Evolutionary conservation across 2,888 invertebrate genomes (phyloP).

Genomic region (Cabera pusaria): DNA sequence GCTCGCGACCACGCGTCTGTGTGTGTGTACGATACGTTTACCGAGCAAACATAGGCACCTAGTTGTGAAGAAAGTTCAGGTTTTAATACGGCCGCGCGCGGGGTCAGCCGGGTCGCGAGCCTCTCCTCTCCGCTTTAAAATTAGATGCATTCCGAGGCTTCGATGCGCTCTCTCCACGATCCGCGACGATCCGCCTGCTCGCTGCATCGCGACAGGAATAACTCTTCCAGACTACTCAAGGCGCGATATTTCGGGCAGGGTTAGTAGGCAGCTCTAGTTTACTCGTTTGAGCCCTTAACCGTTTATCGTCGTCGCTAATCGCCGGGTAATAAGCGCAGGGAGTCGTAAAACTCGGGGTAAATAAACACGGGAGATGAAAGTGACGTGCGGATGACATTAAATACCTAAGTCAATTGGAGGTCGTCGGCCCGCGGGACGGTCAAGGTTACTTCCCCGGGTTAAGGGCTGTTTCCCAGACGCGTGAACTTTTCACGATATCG

Average conservation of each 20-base stretch:
- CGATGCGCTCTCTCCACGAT: slow-evolving; percentile 52
- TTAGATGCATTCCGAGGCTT: slow-evolving; percentile 82
- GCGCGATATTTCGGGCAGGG: slow-evolving; percentile 75
- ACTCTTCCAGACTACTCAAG: slow-evolving; percentile 58
- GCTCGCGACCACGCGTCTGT: slow-evolving; percentile 54
- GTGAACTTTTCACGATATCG: slow-evolving; percentile 46
- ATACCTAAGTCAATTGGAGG: slow-evolving; percentile 41
- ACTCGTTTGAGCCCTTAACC: slow-evolving; percentile 45
- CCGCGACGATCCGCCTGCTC: slow-evolving; percentile 58
- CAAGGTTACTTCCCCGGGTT: slow-evolving; percentile 58
- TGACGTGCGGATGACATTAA: slow-evolving; percentile 27
- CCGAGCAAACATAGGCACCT: slow-evolving; percentile 78
- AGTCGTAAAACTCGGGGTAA: slow-evolving; percentile 40
- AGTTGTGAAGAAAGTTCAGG: slow-evolving; percentile 82
- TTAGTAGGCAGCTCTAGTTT: slow-evolving; percentile 72
- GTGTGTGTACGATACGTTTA: slow-evolving; percentile 76
- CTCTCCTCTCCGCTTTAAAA: slow-evolving; percentile 81
- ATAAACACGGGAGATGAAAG: slow-evolving; percentile 45
- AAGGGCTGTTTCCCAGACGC: slow-evolving; percentile 48
- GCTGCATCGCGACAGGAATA: slow-evolving; percentile 63
- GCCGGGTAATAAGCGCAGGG: slow-evolving; percentile 41
- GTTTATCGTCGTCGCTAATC: slow-evolving; percentile 50
- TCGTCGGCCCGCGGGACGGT: slow-evolving; percentile 64
- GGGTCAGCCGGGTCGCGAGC: slow-evolving; percentile 80
- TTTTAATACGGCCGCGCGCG: slow-evolving; percentile 76